Conservation (phyloP, 2,888 invertebrate genomes). For the Limenitis camilla region DNA sequence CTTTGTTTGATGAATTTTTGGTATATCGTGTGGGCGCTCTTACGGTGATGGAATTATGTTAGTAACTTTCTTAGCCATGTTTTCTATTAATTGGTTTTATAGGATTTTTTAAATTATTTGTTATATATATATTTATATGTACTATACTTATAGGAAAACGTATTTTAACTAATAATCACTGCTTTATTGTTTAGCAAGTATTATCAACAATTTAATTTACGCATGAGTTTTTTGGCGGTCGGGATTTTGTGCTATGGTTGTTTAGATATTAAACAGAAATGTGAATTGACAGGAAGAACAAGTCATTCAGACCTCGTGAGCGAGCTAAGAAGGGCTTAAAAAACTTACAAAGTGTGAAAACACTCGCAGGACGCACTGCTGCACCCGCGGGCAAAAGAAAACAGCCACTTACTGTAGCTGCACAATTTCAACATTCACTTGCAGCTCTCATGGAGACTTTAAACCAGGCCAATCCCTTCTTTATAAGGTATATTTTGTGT, state of each 20-base stretch:
- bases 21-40: constrained; percentile 51
- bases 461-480: constrained; percentile 81
- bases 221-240: constrained; percentile 7
- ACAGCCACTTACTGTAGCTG: constrained; percentile 93
- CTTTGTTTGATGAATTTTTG: constrained; percentile 60
- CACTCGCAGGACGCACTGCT: constrained; percentile 84
- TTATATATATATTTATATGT: background rate
- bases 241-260: constrained; percentile 19
- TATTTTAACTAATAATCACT: constrained; percentile 7
- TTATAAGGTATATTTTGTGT: constrained; percentile 54
- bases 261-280: constrained; percentile 12
- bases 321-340: constrained; percentile 90
- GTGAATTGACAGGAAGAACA: constrained; percentile 83
- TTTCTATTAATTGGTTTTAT: constrained; percentile 33
- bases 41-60: constrained; percentile 62
- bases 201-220: background rate
- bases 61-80: constrained; percentile 49
- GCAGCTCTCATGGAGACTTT: constrained; percentile 94
- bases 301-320: constrained; percentile 91
- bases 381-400: constrained; percentile 81
- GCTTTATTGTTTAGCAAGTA: constrained; percentile 10
- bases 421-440: constrained; percentile 95
- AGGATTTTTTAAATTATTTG: constrained; percentile 11
- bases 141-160: background rate
- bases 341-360: constrained; percentile 93